phyloP scores from a whole-genome alignment of 2,797 vertebrate genomes.

The Coregonus ussuriensis region DNA sequence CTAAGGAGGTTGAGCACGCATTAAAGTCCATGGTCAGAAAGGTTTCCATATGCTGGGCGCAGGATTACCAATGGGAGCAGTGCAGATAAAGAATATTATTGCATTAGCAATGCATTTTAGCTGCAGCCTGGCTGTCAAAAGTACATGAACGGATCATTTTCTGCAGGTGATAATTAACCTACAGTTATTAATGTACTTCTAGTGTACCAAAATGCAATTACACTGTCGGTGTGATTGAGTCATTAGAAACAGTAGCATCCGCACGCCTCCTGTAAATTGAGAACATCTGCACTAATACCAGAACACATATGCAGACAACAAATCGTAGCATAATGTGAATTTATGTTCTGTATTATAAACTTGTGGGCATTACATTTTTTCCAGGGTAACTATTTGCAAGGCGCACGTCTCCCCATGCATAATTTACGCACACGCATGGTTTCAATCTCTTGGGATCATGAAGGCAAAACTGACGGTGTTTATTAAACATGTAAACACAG shows the following conservation, averaged over 20 bases:
- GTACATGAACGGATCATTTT: background rate
- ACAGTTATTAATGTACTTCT: background rate
- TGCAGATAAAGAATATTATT: background rate
- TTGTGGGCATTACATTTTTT: background rate
- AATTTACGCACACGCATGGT: background rate
- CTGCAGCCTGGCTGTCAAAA: background rate
- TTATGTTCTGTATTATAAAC: background rate
- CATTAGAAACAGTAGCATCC: background rate
- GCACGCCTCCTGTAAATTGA: background rate
- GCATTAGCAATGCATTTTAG: background rate
- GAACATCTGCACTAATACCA: background rate
- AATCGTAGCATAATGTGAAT: background rate
- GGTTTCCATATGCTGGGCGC: too few species aligned
- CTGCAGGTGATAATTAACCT: conserved; percentile 3
- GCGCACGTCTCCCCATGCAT: background rate
- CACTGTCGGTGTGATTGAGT: too few species aligned
- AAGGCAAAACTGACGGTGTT: background rate
- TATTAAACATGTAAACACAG: background rate
- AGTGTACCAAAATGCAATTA: too few species aligned
- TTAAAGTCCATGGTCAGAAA: background rate
- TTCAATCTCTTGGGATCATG: background rate
- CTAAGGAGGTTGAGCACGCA: background rate
- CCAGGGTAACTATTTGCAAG: background rate
- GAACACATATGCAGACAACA: background rate
- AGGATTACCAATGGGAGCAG: background rate